Percentiles rank a stretch among this genome's conserved stretches.
Evolutionary conservation across 2,888 invertebrate species (phyloP).

Genomic region (Heteromurus nitidus): DNA sequence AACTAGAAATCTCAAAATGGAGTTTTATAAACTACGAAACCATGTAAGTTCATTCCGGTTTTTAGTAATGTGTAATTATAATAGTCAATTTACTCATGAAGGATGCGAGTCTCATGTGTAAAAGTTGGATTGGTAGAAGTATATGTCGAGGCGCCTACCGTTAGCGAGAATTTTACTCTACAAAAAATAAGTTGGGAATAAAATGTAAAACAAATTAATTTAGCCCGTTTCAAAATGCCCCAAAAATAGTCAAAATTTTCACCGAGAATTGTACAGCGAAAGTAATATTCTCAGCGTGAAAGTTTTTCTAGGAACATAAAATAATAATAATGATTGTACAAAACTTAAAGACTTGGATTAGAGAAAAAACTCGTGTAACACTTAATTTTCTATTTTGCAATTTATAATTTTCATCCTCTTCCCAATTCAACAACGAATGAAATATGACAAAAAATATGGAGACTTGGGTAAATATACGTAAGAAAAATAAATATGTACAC

Average conservation of each 20-base stretch:
- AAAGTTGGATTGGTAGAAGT: not conserved
- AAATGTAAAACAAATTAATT: not conserved
- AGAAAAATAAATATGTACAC: not conserved
- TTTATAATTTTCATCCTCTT: not conserved
- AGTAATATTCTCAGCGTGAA: not conserved
- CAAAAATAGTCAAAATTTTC: not conserved
- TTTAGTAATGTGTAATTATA: not conserved
- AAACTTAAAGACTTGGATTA: conserved; percentile 2
- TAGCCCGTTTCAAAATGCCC: not conserved
- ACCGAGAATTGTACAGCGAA: not conserved
- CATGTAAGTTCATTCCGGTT: not conserved
- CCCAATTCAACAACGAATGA: not conserved
- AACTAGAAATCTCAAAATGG: too few relatives aligned
- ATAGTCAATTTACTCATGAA: not conserved
- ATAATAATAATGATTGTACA: conserved; percentile 7
- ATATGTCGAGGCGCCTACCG: not conserved
- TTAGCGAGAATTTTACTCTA: not conserved
- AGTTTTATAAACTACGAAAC: not conserved
- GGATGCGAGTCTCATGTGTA: not conserved
- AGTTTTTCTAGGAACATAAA: not conserved
- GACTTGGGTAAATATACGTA: not conserved
- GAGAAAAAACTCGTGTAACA: not conserved
- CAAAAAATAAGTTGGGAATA: not conserved
- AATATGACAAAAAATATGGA: not conserved
- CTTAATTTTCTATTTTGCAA: not conserved